Percentiles rank a stretch among this genome's conserved stretches.
Conservation (phyloP, 2,797 vertebrate species). For the Propithecus deckenii region DNA sequence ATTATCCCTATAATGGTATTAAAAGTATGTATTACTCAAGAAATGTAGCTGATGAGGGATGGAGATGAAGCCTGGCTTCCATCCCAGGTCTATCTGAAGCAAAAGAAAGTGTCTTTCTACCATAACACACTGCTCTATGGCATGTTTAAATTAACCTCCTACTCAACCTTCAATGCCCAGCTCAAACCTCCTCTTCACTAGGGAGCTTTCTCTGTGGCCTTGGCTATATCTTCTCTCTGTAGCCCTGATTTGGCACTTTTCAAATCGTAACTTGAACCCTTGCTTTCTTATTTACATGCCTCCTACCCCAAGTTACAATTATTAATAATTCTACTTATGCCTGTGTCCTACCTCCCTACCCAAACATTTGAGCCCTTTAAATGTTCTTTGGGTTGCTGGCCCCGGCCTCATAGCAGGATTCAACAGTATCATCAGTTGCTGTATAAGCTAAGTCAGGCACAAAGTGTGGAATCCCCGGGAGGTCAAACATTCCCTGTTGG, state of each 20-base stretch:
- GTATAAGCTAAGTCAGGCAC: background rate
- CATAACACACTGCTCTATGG: background rate
- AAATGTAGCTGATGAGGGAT: background rate
- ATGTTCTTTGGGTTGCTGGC: background rate
- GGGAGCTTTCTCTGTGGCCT: background rate
- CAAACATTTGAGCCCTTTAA: background rate
- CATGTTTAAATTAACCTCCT: background rate
- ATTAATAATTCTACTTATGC: background rate
- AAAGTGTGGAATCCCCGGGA: background rate
- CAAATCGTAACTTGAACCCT: background rate
- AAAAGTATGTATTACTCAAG: background rate
- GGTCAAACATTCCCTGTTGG: background rate
- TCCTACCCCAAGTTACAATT: background rate
- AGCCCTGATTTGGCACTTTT: constrained; percentile 4
- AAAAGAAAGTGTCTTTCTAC: background rate
- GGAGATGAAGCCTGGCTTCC: background rate
- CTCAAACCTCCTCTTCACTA: background rate
- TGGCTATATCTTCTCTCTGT: background rate
- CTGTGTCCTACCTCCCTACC: background rate
- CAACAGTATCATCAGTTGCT: background rate
- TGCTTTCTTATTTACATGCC: background rate
- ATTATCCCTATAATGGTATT: background rate
- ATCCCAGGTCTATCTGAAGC: background rate
- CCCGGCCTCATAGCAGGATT: background rate
- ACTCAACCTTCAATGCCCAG: background rate